Percentiles rank a stretch among this genome's conserved stretches.
These are phyloP conservation scores for Graphium colonna DNA, from an alignment of 2,888 invertebrate genomes.

Conservation along the genomic window DNA sequence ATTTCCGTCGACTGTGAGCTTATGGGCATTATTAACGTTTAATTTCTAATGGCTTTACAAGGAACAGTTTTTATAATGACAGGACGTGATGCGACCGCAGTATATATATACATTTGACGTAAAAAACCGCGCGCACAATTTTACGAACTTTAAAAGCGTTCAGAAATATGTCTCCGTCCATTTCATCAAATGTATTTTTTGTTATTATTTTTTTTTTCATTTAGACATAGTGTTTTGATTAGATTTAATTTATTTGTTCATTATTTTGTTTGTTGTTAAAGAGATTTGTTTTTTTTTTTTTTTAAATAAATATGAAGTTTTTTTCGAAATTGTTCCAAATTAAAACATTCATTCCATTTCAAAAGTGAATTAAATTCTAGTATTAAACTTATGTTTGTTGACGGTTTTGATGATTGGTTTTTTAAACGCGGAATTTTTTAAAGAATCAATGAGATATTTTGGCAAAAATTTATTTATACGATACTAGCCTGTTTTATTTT, in stretches of 20 bases:
- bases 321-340: not conserved
- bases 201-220: constrained; percentile 5
- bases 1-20: constrained; percentile 52
- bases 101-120: constrained; percentile 35
- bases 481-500: no score
- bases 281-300: not conserved
- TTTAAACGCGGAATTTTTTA: not conserved
- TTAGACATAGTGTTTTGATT: constrained; percentile 11
- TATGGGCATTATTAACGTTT: constrained; percentile 61
- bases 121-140: constrained; percentile 61
- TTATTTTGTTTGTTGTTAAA: constrained; percentile 4
- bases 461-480: no score
- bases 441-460: no score
- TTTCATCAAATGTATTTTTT: constrained; percentile 28
- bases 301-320: not conserved
- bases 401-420: not conserved
- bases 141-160: constrained; percentile 53
- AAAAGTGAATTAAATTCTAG: not conserved
- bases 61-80: constrained; percentile 1
- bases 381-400: not conserved
- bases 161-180: constrained; percentile 67
- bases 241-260: constrained; percentile 5
- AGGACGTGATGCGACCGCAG: constrained; percentile 25
- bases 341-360: not conserved
- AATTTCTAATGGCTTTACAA: constrained; percentile 26